Base-by-base conservation (phyloP, 2,797 vertebrate genomes). In the Garrulus glandarius region DNA sequence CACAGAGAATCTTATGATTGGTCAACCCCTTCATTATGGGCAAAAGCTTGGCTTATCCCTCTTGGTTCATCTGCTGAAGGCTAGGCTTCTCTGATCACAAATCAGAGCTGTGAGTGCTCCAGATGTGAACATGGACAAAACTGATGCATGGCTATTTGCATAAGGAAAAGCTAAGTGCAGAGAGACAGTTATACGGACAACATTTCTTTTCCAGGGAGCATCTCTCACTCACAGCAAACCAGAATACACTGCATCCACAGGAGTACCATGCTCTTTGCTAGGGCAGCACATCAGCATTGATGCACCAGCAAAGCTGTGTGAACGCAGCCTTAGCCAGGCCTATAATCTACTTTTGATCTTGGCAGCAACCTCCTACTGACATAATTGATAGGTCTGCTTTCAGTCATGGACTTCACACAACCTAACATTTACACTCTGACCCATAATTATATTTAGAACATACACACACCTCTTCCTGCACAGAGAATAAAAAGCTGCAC, bases 341-440 rank as follows among this genome's bases (percentile, higher is more conserved):
- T 95, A 49, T 92, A 96, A 96, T 87, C 91, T 91, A 36, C 72
- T 75, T 81, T 30, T 81, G 91, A 63, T 84, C 65, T 63, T 43
- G 84, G 89, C 80, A 94, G 69, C 56, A 72, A 88, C 44, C 59
- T 93, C 83, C 91, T 69, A 86, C 89, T 72, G 92, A 52, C 72
- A 92, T 90, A 96, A 95, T 67, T 90, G 87, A 81, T 94, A 84
- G 88, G 72, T 86, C 82, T 92, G 74, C 61, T 78, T 88, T 87
- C 87, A 69, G 63, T 47, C 47, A 56, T 9, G 50, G 86, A 65
- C 70, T 91, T 86, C 77, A 60, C 34, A 59, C 27, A 87, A 19
- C 87, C 92, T 76, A 84, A 52, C 78, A 87, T 94, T 94, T 92
- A 94, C 47, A 74, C 63, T 46, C 68, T 76, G 91, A 69, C 56